phyloP scores from a whole-genome alignment of 2,113 vertebrate genomes.

The Tringa solitaria region DNA sequence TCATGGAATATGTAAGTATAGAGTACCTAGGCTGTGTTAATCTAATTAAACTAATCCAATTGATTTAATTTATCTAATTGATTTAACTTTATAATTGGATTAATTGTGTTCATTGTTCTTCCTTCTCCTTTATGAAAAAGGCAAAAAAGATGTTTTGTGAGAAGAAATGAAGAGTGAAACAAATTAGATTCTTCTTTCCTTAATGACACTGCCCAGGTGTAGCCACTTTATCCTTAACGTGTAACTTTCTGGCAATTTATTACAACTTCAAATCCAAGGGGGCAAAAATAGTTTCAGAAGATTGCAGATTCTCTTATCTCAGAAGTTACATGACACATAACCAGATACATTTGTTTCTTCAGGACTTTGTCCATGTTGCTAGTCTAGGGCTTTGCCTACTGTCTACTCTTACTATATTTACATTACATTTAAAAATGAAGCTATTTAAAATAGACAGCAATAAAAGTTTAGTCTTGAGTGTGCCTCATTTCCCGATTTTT shows the following conservation, averaged over 20 bases:
- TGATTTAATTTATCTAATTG: constrained; percentile 1
- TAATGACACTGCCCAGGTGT: not conserved
- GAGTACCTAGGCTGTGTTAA: not conserved
- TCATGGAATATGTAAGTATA: not conserved
- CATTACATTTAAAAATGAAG: constrained; percentile 22
- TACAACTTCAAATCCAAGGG: not conserved
- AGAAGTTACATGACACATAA: constrained; percentile 10
- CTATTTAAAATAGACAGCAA: not conserved
- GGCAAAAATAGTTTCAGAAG: not conserved
- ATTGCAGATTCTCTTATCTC: not conserved
- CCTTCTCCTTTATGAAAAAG: not conserved
- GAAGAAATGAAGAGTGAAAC: not conserved
- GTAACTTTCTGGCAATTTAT: not conserved
- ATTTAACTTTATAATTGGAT: not conserved
- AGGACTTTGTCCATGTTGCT: not conserved
- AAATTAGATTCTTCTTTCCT: not conserved
- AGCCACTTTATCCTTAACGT: not conserved
- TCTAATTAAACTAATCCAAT: constrained; percentile 18
- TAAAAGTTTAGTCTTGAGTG: not conserved
- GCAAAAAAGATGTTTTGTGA: not conserved
- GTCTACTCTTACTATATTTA: not conserved
- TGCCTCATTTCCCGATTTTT: constrained; percentile 24
- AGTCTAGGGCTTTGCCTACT: not conserved
- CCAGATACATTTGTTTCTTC: not conserved
- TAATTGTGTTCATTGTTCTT: not conserved